Evolutionary conservation across 1,140 invertebrate genomes (phyloP).

Genomic region (Musca vetustissima): DNA sequence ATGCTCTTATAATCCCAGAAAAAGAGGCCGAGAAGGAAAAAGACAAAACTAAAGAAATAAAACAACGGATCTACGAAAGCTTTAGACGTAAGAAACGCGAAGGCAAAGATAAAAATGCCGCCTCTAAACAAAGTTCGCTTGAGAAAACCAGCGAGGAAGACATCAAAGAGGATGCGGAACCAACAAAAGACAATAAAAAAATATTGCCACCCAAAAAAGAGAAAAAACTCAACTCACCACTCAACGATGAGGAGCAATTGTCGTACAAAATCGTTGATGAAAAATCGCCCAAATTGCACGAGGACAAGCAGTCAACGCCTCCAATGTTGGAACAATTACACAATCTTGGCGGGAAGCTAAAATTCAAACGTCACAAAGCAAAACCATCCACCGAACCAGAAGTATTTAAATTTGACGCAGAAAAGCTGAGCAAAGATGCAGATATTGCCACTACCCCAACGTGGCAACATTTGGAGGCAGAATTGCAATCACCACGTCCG

Average conservation of each 20-base stretch:
- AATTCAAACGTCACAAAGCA: slow-evolving; percentile 40
- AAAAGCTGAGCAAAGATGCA: slow-evolving; percentile 32
- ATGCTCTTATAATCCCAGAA: too few species aligned
- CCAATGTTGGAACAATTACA: slow-evolving; percentile 24
- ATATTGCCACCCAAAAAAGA: neutral
- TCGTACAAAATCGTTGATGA: slow-evolving; percentile 46
- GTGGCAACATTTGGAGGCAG: neutral
- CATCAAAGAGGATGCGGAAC: neutral
- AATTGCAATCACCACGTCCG: neutral
- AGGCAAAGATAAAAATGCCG: neutral
- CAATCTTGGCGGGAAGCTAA: slow-evolving; percentile 44
- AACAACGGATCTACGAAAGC: slow-evolving; percentile 4
- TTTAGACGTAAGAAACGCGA: slow-evolving; percentile 8
- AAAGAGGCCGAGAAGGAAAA: neutral
- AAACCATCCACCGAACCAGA: slow-evolving; percentile 37
- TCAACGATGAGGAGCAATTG: slow-evolving; percentile 29
- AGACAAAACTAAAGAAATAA: neutral
- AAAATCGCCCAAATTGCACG: slow-evolving; percentile 35
- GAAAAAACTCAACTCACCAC: slow-evolving; percentile 20
- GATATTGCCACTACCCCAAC: slow-evolving; percentile 23
- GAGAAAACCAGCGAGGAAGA: neutral
- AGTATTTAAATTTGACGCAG: slow-evolving; percentile 51
- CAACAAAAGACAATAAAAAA: neutral
- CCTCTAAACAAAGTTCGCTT: neutral
- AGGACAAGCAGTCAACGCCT: slow-evolving; percentile 28